phyloP scores from a whole-genome alignment of 2,113 vertebrate genomes.

The Carassius carassius region DNA sequence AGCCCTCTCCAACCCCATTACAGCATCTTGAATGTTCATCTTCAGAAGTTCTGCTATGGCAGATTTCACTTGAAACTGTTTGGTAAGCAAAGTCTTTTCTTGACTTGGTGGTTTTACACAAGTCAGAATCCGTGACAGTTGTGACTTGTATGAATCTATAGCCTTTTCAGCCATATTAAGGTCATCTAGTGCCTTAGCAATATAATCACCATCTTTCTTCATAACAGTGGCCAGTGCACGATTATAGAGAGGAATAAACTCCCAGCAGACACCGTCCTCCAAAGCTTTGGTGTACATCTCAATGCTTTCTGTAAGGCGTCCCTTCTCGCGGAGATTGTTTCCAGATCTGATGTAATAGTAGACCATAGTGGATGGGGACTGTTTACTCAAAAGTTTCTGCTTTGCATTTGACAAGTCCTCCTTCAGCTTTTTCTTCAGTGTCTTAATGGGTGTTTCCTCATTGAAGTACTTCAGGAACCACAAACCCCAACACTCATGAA shows the following conservation, averaged over 20 bases:
- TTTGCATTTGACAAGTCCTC: constrained; percentile 39
- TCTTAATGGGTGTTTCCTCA: background rate
- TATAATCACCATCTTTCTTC: background rate
- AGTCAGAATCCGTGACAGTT: background rate
- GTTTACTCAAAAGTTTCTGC: background rate
- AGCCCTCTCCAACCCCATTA: background rate
- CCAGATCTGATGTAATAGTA: constrained; percentile 54
- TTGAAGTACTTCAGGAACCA: background rate
- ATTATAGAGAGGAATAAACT: constrained; percentile 65
- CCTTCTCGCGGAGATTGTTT: constrained; percentile 9
- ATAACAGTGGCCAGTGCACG: constrained; percentile 43
- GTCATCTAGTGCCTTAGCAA: constrained; percentile 18
- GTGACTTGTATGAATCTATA: constrained; percentile 41
- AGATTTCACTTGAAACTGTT: background rate
- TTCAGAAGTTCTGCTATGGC: background rate
- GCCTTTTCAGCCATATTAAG: constrained; percentile 35
- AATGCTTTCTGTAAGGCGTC: constrained; percentile 48
- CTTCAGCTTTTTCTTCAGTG: background rate
- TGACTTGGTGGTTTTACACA: background rate
- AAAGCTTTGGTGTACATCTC: constrained; percentile 64
- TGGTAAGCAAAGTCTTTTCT: background rate
- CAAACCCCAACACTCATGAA: background rate
- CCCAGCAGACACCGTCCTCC: constrained; percentile 53
- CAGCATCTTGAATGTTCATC: constrained; percentile 3
- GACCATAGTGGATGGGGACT: constrained; percentile 44